Evolutionary conservation across 2,113 vertebrate species (phyloP), one percentile per base, ranked within the genome.

Genomic region (Pica pica): DNA sequence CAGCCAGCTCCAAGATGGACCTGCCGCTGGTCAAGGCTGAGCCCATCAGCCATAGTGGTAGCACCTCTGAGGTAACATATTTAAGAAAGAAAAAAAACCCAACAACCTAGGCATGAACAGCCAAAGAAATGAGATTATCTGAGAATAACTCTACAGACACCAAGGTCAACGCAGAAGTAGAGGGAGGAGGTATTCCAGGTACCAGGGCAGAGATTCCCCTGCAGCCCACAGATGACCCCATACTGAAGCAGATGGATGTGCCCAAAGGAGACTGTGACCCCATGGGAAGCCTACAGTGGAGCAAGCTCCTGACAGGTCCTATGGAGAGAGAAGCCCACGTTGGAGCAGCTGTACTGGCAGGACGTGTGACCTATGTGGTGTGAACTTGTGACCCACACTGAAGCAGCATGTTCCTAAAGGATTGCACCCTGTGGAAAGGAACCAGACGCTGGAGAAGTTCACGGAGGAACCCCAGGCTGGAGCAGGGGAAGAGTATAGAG

Each of bases 201-300:
- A 3, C 27, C 4, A 2, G 14, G 39, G 10, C 39, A 76, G n/a
- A 60, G 52, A 73, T 27, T 69, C 23, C n/a, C 39, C 28, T 30
- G 17, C 37, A 75, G 61, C 49, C 50, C 18, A 5, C 0, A 9
- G 27, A 65, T 10, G 26, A 52, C 5, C 11, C 39, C 19, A 12
- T 21, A 11, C 19, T 5, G 11, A 23, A 75, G 23, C 31, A 61
- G 5, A 1, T 7, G 16, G 59, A 52, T 57, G 24, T 0, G 0
- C 7, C n/a, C 17, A 5, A 4, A 59, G 33, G 17, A 85, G 20
- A 30, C 39, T 73, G 64, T 14, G 33, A 65, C 9, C 14, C 39
- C 39, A 22, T 6, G 24, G 21, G 28, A 59, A 44, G 20, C 52
- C 39, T 26, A 21, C 6, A 46, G 30, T 14, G 7, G 31, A 65